Base-by-base conservation (phyloP, 2,797 vertebrate species). In the Aplochiton taeniatus region DNA sequence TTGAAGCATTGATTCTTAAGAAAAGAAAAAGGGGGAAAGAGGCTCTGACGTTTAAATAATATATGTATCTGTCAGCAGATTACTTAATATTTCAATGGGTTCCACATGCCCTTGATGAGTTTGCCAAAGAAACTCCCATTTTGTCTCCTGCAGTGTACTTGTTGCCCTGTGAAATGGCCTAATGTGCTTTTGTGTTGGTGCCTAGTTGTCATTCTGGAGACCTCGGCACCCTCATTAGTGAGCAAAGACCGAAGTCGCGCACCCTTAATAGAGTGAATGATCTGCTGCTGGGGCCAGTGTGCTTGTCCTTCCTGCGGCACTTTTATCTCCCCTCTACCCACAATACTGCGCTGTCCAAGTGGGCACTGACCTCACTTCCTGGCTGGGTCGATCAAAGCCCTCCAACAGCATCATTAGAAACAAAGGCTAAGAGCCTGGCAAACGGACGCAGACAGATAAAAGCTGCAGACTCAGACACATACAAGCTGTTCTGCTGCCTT, bases 361-460 rank as follows among this genome's bases (percentile, higher is more conserved):
- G 72, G 55, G 75, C 46, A 61, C 53, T 56, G 71, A 68, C 65
- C 20, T 5, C 31, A 70, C 72, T 69, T 81, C 79, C 60, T 46
- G 67, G 85, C 81, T 68, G 68, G 77, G 59, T 76, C 79, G 79
- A 85, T 86, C 79, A 74, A 72, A 66, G 60, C 67, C 65, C 64
- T 82, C 77, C 73, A 81, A 69, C 66, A 61, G 64, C 11, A 18
- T 75, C 77, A 83, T 88, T 85, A 83, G 82, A 82, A 69, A 82
- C 81, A 84, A 78, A 84, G 67, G 61, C 71, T 79, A 58, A 9
- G 53, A 73, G 64, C 77, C 72, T 82, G 79, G 75, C 78, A 63
- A 52, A 63, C 68, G 57, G 59, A 76, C 51, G 59, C 48, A 19
- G 19, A 75, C 19, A 69, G 70, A 84, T 75, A 82, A 87, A 81